These are phyloP conservation scores for Sardina pilchardus DNA, from an alignment of 2,113 vertebrate genomes.

Conservation along the genomic window DNA sequence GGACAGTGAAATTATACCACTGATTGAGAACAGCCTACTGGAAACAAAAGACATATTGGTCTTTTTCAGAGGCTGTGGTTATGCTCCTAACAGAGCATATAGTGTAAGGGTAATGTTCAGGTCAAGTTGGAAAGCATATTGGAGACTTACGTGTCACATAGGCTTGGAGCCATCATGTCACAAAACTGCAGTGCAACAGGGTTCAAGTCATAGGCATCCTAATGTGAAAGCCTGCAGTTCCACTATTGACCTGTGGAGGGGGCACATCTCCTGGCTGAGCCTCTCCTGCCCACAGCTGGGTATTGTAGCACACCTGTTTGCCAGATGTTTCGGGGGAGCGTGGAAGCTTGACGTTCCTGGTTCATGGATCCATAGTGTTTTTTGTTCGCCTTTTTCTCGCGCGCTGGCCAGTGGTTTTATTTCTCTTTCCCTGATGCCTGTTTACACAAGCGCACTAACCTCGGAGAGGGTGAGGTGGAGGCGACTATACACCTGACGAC, in stretches of 20 bases:
- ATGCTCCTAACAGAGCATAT: not conserved
- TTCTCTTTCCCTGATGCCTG: slow-evolving; percentile 39
- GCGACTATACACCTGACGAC: slow-evolving; percentile 56
- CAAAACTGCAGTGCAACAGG: not conserved
- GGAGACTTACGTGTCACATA: not conserved
- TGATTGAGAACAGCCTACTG: not conserved
- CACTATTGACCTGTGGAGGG: slow-evolving; percentile 60
- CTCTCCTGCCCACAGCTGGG: slow-evolving; percentile 48
- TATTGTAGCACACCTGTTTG: slow-evolving; percentile 67
- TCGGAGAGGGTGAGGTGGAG: slow-evolving; percentile 45
- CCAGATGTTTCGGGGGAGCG: slow-evolving; percentile 69
- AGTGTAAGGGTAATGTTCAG: not conserved
- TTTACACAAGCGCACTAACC: slow-evolving; percentile 44
- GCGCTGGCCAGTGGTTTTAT: slow-evolving; percentile 34
- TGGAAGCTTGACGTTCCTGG: slow-evolving; percentile 60
- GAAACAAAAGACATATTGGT: not conserved
- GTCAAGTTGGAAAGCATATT: not conserved
- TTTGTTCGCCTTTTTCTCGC: slow-evolving; percentile 36
- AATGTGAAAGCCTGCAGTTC: slow-evolving; percentile 38
- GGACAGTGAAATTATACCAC: slow-evolving; percentile 16
- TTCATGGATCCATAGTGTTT: slow-evolving; percentile 44
- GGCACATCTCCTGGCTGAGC: slow-evolving; percentile 50
- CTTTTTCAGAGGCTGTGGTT: not conserved
- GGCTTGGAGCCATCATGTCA: not conserved
- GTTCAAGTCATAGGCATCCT: not conserved